Percentiles rank a stretch among this genome's conserved stretches.
phyloP scores from a whole-genome alignment of 2,113 vertebrate species.

The Empidonax alnorum region DNA sequence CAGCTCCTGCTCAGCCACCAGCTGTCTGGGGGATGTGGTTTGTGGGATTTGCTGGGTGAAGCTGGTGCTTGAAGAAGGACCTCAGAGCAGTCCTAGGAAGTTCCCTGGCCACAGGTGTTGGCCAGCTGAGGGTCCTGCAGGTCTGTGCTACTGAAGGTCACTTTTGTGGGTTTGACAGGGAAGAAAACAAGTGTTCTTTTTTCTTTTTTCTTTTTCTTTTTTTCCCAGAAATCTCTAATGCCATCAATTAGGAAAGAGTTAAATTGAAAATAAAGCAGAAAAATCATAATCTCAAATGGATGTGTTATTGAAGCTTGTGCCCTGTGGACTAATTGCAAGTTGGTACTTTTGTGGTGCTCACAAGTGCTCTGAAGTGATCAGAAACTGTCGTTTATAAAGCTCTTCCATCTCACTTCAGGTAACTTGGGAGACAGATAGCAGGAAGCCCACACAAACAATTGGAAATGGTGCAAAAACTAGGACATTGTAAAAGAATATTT shows the following conservation, averaged over 20 bases:
- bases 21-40: background rate
- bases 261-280: background rate
- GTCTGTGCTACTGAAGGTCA: accelerated
- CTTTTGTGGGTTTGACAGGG: background rate
- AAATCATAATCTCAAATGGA: background rate
- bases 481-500: background rate
- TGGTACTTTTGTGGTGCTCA: background rate
- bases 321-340: background rate
- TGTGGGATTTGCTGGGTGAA: background rate
- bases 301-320: background rate
- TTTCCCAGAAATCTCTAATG: background rate
- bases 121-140: background rate
- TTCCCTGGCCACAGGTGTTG: background rate
- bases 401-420: background rate
- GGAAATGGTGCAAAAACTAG: background rate
- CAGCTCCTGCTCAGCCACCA: background rate
- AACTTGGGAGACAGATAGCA: background rate
- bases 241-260: background rate
- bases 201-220: too few species aligned
- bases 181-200: background rate
- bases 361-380: background rate
- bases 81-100: background rate
- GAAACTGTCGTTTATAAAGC: background rate
- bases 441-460: background rate
- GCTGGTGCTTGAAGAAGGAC: background rate